Base-by-base conservation (phyloP, 1,140 invertebrate species). In the Neodiprion fabricii region DNA sequence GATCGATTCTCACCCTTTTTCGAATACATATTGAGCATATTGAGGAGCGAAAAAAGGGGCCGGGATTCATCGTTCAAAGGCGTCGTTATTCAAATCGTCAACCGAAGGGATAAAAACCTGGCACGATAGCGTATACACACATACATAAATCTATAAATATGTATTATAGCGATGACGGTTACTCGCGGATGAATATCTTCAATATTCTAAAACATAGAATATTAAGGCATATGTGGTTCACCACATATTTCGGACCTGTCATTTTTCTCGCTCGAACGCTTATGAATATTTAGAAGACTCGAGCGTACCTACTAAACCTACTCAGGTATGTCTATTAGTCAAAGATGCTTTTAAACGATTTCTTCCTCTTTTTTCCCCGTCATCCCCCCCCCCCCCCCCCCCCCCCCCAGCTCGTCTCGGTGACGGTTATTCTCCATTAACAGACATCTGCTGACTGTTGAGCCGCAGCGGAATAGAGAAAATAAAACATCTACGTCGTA, bases 231-330 rank as follows among this genome's bases (percentile, higher is more conserved):
- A 40, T 40, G 28, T 40, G 28, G 28, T 40, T 40, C 28, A 61
- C 53, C 17, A 21, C 5, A 17, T 61, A 17, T 61, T 61, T 61
- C 53, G n/a, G 53, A 61, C 53, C 53, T 61, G 53, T 61, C 53
- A 61, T 61, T 61, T 61, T 61, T 61, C 53, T 61, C 53, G 7
- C 53, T 61, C 53, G 2, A 9, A 61, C 8, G 53, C 53, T 61
- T 61, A 61, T 61, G 53, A 61, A 61, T 61, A 61, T 61, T 61
- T 61, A 61, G 28, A 40, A 40, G 53, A 61, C n/a, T 61, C 53
- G 5, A 40, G 28, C 8, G n/a, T 17, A 61, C 9, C 53, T 61
- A 61, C 53, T 61, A 5, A 40, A 61, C 53, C 11, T 40, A 40
- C 53, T 12, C 53, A 12, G 11, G 11, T 9, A 61, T 61, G n/a